Base-by-base conservation (phyloP, 2,888 invertebrate species). In the Antitype chi region DNA sequence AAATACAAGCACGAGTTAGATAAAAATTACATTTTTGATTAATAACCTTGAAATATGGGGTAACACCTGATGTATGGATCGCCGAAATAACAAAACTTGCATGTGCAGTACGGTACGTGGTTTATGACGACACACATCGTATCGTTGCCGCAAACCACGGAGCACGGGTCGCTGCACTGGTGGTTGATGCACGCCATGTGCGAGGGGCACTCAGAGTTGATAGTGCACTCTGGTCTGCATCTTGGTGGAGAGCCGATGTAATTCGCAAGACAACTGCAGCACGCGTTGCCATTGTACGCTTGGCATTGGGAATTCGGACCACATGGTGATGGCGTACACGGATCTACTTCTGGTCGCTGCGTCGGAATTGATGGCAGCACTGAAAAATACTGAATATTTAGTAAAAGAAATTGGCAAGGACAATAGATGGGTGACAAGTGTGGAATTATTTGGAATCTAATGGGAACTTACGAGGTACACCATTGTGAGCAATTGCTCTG, bases 271-370 rank as follows among this genome's bases (percentile, higher is more conserved):
- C 98, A 98, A 82, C 97, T 97, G 89, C 98, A 98, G 8, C 98
- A 97, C 55, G 97, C 98, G 70, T 97, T 97, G 55, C 97, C 97
- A 87, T 97, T 97, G 85, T 97, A 97, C 91, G 97, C 97, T 89
- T 97, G 97, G 91, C 98, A 99, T 87, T 97, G 96, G 20, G 98
- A 98, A 93, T 98, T 98, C 17, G 98, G 96, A 77, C 98, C 98
- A 92, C 99, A 99, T 32, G 98, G 98, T 70, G 97, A 98, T 53
- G 98, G 98, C 79, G 97, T 92, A 87, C 98, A 98, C 0, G 98
- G 98, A 85, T 97, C 97, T 53, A 94, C 90, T 68, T 95, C 87
- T 74, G 89, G 86, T 64, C 86, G 83, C 64, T 84, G 86, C 67
- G 92, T 85, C 53, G 91, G 85, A 80, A 93, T 94, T 81, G 95